A percentile compares a stretch with the other conserved stretches of the same genome.
phyloP scores from a whole-genome alignment of 2,113 vertebrate genomes.

The Theristicus caerulescens region DNA sequence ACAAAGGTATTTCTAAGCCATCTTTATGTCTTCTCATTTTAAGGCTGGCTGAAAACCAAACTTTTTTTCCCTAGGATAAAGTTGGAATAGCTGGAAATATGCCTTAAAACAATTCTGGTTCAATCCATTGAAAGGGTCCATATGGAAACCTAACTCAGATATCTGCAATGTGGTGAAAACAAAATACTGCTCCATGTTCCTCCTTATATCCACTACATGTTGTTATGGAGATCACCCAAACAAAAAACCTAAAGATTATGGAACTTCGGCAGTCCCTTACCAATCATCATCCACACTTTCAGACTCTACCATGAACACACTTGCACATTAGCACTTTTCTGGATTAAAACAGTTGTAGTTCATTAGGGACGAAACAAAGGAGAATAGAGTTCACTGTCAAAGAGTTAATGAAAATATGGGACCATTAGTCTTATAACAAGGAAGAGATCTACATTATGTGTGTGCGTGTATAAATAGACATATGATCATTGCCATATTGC shows the following conservation, averaged over 20 bases:
- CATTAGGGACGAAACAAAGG: neutral
- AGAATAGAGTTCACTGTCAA: neutral
- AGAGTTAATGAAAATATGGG: neutral
- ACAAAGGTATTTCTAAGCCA: neutral
- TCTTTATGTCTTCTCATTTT: neutral
- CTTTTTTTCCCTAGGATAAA: neutral
- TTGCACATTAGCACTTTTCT: neutral
- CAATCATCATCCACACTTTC: neutral
- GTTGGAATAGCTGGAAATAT: neutral
- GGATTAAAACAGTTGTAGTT: neutral
- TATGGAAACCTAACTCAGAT: neutral
- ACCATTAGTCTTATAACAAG: neutral
- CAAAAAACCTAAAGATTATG: neutral
- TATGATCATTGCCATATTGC: neutral
- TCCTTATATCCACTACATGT: fast-evolving
- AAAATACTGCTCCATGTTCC: neutral
- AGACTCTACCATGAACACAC: neutral
- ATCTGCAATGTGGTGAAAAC: neutral
- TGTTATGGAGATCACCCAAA: neutral
- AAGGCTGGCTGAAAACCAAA: neutral
- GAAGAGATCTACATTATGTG: neutral
- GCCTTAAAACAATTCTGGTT: neutral
- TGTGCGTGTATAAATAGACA: neutral
- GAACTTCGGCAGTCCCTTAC: neutral
- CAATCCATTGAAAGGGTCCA: neutral